Percentiles rank a stretch among this genome's conserved stretches.
Conservation (phyloP, 2,113 vertebrate genomes). For the Holacanthus passer region DNA sequence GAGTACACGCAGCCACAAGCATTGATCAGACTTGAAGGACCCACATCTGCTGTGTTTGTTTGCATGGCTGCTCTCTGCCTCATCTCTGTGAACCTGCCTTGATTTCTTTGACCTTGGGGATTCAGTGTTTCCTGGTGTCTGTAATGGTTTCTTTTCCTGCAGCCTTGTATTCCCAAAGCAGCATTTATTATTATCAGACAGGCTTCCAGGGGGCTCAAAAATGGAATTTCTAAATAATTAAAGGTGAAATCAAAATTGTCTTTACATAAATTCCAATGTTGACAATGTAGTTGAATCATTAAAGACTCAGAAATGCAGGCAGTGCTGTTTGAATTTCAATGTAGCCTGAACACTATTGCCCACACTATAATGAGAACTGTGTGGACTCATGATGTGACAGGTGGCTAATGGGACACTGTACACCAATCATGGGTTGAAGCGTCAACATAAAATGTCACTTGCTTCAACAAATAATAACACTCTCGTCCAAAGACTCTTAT, state of each 20-base stretch:
- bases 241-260: constrained; percentile 11
- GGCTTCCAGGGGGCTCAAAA: constrained; percentile 23
- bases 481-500: constrained; percentile 46
- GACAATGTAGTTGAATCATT: not conserved
- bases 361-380: constrained; percentile 45
- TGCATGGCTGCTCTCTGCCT: constrained; percentile 38
- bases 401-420: constrained; percentile 70
- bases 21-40: constrained; percentile 59
- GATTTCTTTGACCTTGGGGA: constrained; percentile 52
- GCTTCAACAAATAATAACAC: constrained; percentile 56
- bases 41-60: constrained; percentile 57
- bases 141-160: constrained; percentile 25
- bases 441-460: constrained; percentile 57
- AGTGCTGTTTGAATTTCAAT: constrained; percentile 36
- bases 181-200: constrained; percentile 30
- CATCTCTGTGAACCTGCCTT: constrained; percentile 7
- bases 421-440: constrained; percentile 36
- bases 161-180: constrained; percentile 24
- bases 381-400: constrained; percentile 63
- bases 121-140: constrained; percentile 17
- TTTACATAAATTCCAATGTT: constrained; percentile 11
- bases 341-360: constrained; percentile 10
- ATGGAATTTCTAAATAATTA: constrained; percentile 8
- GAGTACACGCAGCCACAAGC: constrained; percentile 44
- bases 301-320: constrained; percentile 17